phyloP scores from a whole-genome alignment of 1,140 invertebrate species.

The Chelonus insularis region DNA sequence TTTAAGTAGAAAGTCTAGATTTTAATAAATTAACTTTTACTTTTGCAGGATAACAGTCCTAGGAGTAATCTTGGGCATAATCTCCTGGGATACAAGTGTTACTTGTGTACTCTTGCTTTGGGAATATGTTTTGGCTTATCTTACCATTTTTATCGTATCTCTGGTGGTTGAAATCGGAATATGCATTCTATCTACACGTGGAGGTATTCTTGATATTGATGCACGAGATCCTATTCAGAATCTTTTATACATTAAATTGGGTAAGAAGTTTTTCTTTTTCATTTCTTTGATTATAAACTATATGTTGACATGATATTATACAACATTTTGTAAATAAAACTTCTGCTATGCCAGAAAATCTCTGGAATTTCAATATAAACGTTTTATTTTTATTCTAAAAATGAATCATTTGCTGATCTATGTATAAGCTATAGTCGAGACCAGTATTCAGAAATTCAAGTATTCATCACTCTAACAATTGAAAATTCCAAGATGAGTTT shows the following conservation, averaged over 20 bases:
- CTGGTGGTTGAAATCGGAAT: constrained; percentile 75
- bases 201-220: constrained; percentile 78
- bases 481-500: too few relatives aligned
- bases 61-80: constrained; percentile 63
- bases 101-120: constrained; percentile 67
- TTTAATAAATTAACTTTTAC: constrained; percentile 23
- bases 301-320: too few relatives aligned
- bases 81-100: constrained; percentile 65
- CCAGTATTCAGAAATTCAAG: too few relatives aligned
- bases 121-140: constrained; percentile 73
- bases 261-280: constrained; percentile 62
- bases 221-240: constrained; percentile 79
- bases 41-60: constrained; percentile 64
- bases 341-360: too few relatives aligned
- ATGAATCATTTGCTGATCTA: too few relatives aligned
- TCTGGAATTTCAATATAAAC: too few relatives aligned
- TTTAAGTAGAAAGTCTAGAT: too few relatives aligned
- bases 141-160: constrained; percentile 69
- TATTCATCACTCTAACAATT: too few relatives aligned
- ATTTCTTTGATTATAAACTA: too few relatives aligned
- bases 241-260: constrained; percentile 77
- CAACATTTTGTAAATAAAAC: too few relatives aligned
- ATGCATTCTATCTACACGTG: constrained; percentile 76
- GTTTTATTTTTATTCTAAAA: too few relatives aligned
- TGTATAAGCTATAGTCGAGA: too few relatives aligned